Conservation (phyloP, 2,113 vertebrate species). For the Orycteropus afer region DNA sequence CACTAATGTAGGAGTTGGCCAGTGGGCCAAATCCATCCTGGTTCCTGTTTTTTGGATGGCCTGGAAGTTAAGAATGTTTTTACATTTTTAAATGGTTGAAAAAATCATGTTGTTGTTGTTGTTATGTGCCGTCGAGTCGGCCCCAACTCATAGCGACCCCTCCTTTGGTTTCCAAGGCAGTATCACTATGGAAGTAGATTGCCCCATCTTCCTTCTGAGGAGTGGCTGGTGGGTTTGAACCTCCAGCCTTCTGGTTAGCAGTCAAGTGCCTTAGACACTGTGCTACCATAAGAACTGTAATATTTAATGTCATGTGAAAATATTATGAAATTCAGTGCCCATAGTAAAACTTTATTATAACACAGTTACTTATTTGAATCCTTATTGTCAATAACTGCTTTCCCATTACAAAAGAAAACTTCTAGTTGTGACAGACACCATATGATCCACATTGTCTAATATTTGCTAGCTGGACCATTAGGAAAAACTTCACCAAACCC, state of each 20-base stretch:
- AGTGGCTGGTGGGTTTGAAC: no score
- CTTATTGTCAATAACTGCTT: not conserved
- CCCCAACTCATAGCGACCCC: no score
- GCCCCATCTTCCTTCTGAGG: no score
- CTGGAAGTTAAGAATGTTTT: not conserved
- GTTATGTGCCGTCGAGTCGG: no score
- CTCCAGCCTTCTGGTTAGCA: no score
- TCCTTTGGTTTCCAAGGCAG: no score
- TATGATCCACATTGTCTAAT: not conserved
- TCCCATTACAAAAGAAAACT: not conserved
- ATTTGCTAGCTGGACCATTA: not conserved
- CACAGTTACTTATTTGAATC: not conserved
- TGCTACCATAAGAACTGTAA: not conserved
- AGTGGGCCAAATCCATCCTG: not conserved
- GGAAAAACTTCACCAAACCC: not conserved
- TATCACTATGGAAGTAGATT: no score
- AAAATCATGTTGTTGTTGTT: no score
- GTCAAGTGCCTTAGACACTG: no score
- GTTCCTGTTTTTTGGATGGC: not conserved
- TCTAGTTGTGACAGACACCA: not conserved
- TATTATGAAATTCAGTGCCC: not conserved
- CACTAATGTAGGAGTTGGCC: not conserved
- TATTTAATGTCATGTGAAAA: not conserved
- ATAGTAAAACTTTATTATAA: not conserved
- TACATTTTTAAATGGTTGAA: slow-evolving; percentile 1